Evolutionary conservation across 2,888 invertebrate species (phyloP).

Genomic region (Drosophila multiciliata): DNA sequence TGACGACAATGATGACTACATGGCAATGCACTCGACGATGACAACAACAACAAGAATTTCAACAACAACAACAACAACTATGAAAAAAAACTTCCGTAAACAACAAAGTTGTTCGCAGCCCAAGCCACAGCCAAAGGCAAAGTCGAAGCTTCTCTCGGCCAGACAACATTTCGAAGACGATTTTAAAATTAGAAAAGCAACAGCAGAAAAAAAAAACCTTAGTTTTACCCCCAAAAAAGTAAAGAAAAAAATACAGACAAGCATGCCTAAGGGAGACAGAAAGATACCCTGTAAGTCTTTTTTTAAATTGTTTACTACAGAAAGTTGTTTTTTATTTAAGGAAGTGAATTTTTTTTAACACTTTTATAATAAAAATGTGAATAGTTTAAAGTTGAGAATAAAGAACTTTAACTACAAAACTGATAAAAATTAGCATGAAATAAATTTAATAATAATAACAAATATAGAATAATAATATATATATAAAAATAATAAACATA

Average conservation of each 20-base stretch:
- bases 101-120: conserved; percentile 55
- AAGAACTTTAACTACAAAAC: accelerated
- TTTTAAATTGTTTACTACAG: not conserved
- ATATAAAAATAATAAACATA: no score
- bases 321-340: not conserved
- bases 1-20: conserved; percentile 59
- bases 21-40: conserved; percentile 74
- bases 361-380: not conserved
- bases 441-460: no score
- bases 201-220: conserved; percentile 50
- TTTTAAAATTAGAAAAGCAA: conserved; percentile 77
- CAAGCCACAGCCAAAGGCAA: conserved; percentile 44
- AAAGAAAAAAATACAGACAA: conserved; percentile 1
- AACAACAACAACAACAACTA: conserved; percentile 9
- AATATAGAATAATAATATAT: no score
- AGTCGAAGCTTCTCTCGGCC: conserved; percentile 49
- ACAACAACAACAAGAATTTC: conserved; percentile 23
- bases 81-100: conserved; percentile 73
- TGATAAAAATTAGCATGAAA: not conserved
- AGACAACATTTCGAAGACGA: conserved; percentile 73
- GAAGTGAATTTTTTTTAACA: not conserved
- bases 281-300: not conserved
- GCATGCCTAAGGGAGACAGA: not conserved
- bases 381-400: accelerated
- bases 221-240: conserved; percentile 20